These are phyloP conservation scores for Amphipyra berbera DNA, from an alignment of 2,888 invertebrate genomes.

Conservation along the genomic window DNA sequence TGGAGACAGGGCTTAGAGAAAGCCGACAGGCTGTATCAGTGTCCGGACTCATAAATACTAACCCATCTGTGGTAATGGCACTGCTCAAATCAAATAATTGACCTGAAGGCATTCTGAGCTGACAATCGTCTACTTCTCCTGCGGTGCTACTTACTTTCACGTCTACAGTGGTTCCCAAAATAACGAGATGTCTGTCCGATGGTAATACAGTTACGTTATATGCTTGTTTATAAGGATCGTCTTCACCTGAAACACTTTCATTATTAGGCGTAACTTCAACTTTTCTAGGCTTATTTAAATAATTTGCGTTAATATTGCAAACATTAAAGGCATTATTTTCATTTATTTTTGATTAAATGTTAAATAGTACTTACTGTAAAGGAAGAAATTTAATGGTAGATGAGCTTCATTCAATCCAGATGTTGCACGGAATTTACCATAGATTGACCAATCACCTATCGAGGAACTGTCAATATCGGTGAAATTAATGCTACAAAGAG, in stretches of 20 bases:
- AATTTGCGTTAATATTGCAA: not conserved
- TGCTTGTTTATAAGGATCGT: constrained; percentile 64
- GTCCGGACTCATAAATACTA: constrained; percentile 46
- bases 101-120: constrained; percentile 57
- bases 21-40: constrained; percentile 53
- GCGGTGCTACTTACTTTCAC: constrained; percentile 48
- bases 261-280: constrained; percentile 5
- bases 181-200: constrained; percentile 51
- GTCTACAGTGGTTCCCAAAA: constrained; percentile 53
- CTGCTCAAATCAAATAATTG: constrained; percentile 37
- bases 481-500: constrained; percentile 63
- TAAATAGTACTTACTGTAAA: constrained; percentile 66
- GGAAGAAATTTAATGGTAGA: constrained; percentile 61
- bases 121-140: constrained; percentile 60
- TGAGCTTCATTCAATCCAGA: constrained; percentile 54
- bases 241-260: constrained; percentile 61
- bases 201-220: constrained; percentile 64
- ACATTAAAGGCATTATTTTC: not conserved
- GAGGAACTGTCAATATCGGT: constrained; percentile 58
- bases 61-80: constrained; percentile 34
- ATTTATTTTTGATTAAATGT: not conserved
- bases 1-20: constrained; percentile 60
- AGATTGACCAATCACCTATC: constrained; percentile 68
- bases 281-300: not conserved
- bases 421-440: constrained; percentile 58